phyloP scores from a whole-genome alignment of 2,888 invertebrate genomes.

The Lasioglossum figueresi region DNA sequence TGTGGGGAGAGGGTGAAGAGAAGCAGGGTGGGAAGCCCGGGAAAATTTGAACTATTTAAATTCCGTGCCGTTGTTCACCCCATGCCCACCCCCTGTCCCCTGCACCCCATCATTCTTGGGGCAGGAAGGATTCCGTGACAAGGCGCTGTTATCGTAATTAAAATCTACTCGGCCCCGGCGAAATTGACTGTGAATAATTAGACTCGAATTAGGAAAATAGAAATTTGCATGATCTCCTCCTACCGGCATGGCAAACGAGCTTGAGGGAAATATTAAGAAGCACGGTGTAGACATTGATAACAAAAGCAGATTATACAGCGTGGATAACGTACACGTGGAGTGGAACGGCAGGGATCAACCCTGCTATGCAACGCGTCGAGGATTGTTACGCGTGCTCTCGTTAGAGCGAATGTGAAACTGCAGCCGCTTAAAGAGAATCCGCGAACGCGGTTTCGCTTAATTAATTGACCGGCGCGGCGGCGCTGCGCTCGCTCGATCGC shows the following conservation, averaged over 20 bases:
- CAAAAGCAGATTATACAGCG: background rate
- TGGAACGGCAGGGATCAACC: background rate
- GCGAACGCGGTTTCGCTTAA: background rate
- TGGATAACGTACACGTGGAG: background rate
- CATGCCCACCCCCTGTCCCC: background rate
- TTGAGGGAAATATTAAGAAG: slow-evolving; percentile 5
- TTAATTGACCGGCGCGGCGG: background rate
- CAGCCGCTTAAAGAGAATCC: background rate
- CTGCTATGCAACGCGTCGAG: background rate
- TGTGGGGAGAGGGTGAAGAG: background rate
- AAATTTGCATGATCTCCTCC: slow-evolving; percentile 14
- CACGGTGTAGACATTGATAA: slow-evolving; percentile 18
- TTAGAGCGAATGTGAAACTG: background rate
- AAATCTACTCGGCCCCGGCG: slow-evolving; percentile 12
- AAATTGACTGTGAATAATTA: slow-evolving; percentile 30
- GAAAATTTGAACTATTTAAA: slow-evolving; percentile 33
- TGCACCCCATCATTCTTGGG: slow-evolving; percentile 6
- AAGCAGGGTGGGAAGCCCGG: background rate
- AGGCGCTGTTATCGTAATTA: slow-evolving; percentile 10
- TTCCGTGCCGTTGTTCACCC: background rate
- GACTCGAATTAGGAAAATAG: slow-evolving; percentile 13
- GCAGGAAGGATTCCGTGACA: background rate
- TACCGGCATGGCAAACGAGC: background rate
- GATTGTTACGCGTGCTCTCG: background rate
- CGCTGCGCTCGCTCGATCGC: background rate